phyloP scores from a whole-genome alignment of 2,113 vertebrate genomes.

The Sinocyclocheilus grahami region DNA sequence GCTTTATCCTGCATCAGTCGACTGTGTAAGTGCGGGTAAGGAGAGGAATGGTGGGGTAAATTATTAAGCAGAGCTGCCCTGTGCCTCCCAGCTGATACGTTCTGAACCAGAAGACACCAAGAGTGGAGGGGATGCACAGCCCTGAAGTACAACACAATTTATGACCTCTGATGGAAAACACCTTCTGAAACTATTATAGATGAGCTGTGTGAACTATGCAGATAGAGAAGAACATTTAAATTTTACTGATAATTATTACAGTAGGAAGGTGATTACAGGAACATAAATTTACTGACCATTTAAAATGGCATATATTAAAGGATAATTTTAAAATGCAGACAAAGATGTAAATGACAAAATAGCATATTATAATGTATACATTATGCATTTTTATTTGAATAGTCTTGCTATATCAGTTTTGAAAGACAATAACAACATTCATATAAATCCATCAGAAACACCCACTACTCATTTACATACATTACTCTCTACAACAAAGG shows the following conservation, averaged over 20 bases:
- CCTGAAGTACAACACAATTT: conserved; percentile 72
- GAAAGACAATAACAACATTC: background rate
- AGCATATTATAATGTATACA: background rate
- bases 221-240: conserved; percentile 57
- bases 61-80: conserved; percentile 67
- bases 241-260: background rate
- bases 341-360: background rate
- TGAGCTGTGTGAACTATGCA: conserved; percentile 64
- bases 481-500: background rate
- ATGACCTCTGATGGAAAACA: conserved; percentile 62
- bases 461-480: background rate
- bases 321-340: background rate
- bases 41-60: conserved; percentile 61
- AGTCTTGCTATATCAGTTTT: background rate
- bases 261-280: background rate
- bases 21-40: conserved; percentile 69
- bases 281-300: background rate
- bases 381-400: background rate
- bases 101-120: conserved; percentile 59
- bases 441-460: background rate
- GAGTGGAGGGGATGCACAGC: background rate
- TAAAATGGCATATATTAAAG: background rate
- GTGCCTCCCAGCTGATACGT: conserved; percentile 58
- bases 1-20: conserved; percentile 80
- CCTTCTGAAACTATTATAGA: conserved; percentile 53